These are phyloP conservation scores for Aleiodes testaceus DNA, from an alignment of 2,888 invertebrate species.

Conservation along the genomic window DNA sequence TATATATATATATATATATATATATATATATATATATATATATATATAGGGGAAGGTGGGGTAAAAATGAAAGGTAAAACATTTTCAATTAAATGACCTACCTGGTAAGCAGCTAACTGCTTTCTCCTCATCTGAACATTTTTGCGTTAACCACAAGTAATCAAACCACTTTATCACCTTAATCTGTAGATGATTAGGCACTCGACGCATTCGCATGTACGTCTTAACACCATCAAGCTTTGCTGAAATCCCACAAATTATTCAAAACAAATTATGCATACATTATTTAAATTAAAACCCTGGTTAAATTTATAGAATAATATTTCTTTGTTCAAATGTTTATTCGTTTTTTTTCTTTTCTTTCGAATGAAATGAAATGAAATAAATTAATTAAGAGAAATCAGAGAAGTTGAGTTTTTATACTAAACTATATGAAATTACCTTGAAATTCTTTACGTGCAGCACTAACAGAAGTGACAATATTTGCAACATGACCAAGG, in stretches of 20 bases:
- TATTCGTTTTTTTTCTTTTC: too few relatives aligned
- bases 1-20: too few relatives aligned
- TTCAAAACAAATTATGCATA: neutral
- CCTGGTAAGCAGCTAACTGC: constrained; percentile 93
- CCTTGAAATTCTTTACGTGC: constrained; percentile 99
- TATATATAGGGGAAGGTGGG: too few relatives aligned
- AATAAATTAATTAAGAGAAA: neutral
- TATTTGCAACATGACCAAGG: constrained; percentile 97
- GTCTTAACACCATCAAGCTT: constrained; percentile 99
- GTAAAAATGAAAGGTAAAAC: too few relatives aligned
- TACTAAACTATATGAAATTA: constrained; percentile 73
- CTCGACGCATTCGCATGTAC: constrained; percentile 97
- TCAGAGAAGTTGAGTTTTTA: constrained; percentile 6
- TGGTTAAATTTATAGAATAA: too few relatives aligned
- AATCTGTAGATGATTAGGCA: constrained; percentile 95
- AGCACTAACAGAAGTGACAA: constrained; percentile 97
- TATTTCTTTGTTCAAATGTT: too few relatives aligned
- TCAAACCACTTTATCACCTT: constrained; percentile 99
- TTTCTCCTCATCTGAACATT: constrained; percentile 97
- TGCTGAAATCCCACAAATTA: constrained; percentile 80
- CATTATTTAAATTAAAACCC: too few relatives aligned
- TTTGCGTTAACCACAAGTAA: constrained; percentile 98
- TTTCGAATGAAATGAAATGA: neutral
- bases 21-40: too few relatives aligned
- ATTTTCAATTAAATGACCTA: constrained; percentile 59